Conservation (phyloP, 2,888 invertebrate species). For the Osmoderma eremita region DNA sequence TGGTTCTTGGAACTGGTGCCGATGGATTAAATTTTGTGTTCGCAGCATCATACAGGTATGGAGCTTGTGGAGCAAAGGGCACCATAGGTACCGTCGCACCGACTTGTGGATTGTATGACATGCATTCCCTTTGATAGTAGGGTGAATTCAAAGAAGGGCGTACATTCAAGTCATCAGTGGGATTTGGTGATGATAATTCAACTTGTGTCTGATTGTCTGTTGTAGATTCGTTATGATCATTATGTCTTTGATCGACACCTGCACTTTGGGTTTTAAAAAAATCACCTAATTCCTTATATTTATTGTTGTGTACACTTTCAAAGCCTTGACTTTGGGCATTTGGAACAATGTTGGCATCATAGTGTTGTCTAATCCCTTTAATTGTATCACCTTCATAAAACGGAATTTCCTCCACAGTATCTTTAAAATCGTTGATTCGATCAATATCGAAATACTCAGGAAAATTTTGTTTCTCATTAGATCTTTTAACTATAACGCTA, state of each 20-base stretch:
- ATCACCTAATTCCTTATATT: too few species aligned
- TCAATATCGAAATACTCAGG: not conserved
- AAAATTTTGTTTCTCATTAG: not conserved
- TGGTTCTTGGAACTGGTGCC: slow-evolving; percentile 43
- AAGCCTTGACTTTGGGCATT: too few species aligned
- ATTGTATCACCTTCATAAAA: too few species aligned
- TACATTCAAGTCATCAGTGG: not conserved
- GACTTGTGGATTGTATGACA: slow-evolving; percentile 50
- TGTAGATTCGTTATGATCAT: not conserved
- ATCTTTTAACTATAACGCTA: not conserved
- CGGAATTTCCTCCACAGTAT: too few species aligned
- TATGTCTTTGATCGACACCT: not conserved
- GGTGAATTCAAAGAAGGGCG: not conserved
- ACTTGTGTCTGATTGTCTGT: not conserved
- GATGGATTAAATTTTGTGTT: slow-evolving; percentile 44
- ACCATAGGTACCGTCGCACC: slow-evolving; percentile 51
- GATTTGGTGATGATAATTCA: not conserved
- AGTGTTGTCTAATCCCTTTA: too few species aligned
- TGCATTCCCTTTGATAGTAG: slow-evolving; percentile 38
- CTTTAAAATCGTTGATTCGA: too few species aligned
- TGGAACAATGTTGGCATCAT: too few species aligned
- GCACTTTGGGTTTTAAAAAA: too few species aligned
- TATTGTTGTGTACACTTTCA: too few species aligned
- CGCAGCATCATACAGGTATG: slow-evolving; percentile 43
- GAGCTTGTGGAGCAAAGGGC: slow-evolving; percentile 47